Percentiles rank a stretch among this genome's conserved stretches.
These are phyloP conservation scores for Leptarthrus brevirostris DNA, from an alignment of 2,888 invertebrate species.

Conservation along the genomic window DNA sequence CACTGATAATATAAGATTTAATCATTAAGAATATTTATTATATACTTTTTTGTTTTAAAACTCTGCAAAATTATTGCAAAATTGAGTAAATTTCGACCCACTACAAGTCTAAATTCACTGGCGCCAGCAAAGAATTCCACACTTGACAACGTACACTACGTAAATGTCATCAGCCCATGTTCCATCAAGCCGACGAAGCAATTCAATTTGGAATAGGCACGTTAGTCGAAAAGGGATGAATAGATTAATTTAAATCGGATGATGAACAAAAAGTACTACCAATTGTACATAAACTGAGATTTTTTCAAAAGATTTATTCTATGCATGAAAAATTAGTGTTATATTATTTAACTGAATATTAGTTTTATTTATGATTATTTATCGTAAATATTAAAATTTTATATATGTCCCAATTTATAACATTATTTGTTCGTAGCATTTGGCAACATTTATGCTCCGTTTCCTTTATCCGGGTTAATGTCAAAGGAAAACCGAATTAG, in stretches of 20 bases:
- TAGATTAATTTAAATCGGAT: slow-evolving; percentile 5
- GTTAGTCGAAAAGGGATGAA: neutral
- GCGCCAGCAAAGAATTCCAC: slow-evolving; percentile 6
- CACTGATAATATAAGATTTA: neutral
- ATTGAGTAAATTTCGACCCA: neutral
- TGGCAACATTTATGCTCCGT: too few relatives aligned
- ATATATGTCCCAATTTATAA: too few relatives aligned
- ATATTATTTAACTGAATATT: too few relatives aligned
- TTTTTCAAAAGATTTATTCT: too few relatives aligned
- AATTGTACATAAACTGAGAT: too few relatives aligned
- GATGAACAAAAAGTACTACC: neutral
- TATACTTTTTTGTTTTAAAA: neutral
- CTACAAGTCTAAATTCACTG: neutral
- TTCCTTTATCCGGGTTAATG: too few relatives aligned
- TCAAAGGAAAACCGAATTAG: too few relatives aligned
- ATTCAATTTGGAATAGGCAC: neutral
- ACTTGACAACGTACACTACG: slow-evolving; percentile 42
- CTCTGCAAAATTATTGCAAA: neutral
- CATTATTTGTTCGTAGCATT: too few relatives aligned
- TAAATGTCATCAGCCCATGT: slow-evolving; percentile 25
- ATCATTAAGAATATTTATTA: neutral
- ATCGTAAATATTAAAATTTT: too few relatives aligned
- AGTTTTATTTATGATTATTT: too few relatives aligned
- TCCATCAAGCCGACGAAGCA: neutral
- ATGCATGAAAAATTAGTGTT: too few relatives aligned